Evolutionary conservation across 2,888 invertebrate species (phyloP).

Genomic region (Plagodis dolabraria): DNA sequence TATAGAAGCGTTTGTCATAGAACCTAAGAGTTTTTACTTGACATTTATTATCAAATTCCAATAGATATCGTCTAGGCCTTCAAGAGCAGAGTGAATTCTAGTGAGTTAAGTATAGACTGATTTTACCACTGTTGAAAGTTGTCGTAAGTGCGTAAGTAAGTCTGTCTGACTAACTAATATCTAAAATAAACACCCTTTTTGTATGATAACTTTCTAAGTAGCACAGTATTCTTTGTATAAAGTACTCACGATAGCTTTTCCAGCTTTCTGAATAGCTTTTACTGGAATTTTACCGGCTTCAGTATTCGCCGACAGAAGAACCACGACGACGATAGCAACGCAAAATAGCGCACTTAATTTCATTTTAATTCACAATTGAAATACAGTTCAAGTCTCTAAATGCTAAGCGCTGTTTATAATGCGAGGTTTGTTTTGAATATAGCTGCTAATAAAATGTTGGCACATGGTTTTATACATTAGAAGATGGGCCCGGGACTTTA

Average conservation of each 20-base stretch:
- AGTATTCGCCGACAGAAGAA: constrained; percentile 38
- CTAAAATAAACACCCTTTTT: too few relatives aligned
- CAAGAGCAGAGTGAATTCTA: too few relatives aligned
- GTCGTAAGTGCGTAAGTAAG: too few relatives aligned
- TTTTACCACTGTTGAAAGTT: too few relatives aligned
- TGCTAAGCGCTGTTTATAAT: constrained; percentile 12
- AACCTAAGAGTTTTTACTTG: too few relatives aligned
- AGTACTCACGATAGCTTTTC: constrained; percentile 30
- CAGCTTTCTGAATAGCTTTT: constrained; percentile 24
- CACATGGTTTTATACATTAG: constrained; percentile 29
- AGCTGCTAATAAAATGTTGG: constrained; percentile 25
- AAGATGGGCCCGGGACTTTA: constrained; percentile 30
- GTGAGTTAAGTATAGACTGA: too few relatives aligned
- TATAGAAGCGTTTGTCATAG: too few relatives aligned
- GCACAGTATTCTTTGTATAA: too few relatives aligned
- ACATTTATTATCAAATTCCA: too few relatives aligned
- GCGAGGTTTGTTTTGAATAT: constrained; percentile 11
- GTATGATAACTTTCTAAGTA: too few relatives aligned
- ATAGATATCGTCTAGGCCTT: too few relatives aligned
- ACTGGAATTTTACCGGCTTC: constrained; percentile 30
- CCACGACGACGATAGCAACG: constrained; percentile 30
- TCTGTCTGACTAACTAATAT: too few relatives aligned
- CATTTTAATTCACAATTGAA: constrained; percentile 33
- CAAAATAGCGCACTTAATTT: constrained; percentile 34
- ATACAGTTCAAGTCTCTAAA: not conserved